These are phyloP conservation scores for Chlorocebus sabaeus DNA, from an alignment of 2,113 vertebrate genomes.

Conservation along the genomic window DNA sequence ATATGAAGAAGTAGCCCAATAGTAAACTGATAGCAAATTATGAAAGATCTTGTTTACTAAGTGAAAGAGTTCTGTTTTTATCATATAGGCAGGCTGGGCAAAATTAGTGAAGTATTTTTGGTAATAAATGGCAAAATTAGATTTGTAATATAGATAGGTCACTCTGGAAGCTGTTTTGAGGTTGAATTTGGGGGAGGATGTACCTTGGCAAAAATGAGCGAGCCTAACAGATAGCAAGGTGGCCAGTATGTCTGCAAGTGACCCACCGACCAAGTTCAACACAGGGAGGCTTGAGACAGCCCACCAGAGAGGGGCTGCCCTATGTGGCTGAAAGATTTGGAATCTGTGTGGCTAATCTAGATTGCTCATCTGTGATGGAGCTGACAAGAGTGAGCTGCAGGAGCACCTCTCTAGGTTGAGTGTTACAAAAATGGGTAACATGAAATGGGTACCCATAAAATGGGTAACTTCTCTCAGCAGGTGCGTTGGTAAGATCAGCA, in stretches of 20 bases:
- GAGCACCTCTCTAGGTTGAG: not conserved
- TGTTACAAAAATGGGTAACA: not conserved
- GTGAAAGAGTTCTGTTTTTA: constrained; percentile 41
- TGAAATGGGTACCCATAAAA: not conserved
- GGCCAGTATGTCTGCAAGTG: not conserved
- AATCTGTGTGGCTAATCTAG: not conserved
- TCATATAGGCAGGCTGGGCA: not conserved
- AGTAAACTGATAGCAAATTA: not conserved
- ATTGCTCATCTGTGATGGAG: not conserved
- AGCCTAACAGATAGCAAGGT: not conserved
- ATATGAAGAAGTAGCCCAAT: not conserved
- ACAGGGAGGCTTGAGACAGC: not conserved
- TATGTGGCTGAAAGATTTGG: not conserved
- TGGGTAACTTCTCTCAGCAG: not conserved
- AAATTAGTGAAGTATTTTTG: not conserved
- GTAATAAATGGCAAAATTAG: not conserved
- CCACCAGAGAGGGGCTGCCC: not conserved
- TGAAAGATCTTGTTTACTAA: constrained; percentile 11
- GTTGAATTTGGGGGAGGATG: not conserved
- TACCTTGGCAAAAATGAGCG: not conserved
- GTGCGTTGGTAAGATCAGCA: not conserved
- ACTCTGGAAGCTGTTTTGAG: not conserved
- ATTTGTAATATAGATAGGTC: not conserved
- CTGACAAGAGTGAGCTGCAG: not conserved
- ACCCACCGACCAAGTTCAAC: not conserved